Conservation (phyloP, 2,888 invertebrate species). For the Drosophila lutescens region DNA sequence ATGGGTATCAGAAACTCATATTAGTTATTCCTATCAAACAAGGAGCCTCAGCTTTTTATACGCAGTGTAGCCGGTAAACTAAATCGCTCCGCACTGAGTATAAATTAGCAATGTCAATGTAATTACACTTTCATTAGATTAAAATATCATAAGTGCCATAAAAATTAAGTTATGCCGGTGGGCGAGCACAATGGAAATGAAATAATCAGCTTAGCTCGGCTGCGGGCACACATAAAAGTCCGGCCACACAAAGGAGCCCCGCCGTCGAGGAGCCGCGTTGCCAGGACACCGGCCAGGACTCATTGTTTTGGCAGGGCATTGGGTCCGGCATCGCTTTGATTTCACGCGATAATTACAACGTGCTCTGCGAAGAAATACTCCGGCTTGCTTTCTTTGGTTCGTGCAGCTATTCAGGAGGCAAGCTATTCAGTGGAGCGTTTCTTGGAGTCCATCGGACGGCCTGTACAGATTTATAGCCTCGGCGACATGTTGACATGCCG, state of each 20-base stretch:
- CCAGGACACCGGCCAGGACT: constrained; percentile 34
- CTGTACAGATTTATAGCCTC: constrained; percentile 70
- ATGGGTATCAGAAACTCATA: neutral
- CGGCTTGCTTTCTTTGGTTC: constrained; percentile 29
- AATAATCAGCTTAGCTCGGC: constrained; percentile 53
- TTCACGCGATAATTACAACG: constrained; percentile 78
- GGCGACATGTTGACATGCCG: constrained; percentile 76
- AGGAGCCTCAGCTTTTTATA: neutral
- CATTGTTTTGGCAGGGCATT: constrained; percentile 39
- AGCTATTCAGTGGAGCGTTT: constrained; percentile 57
- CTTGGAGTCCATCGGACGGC: constrained; percentile 34
- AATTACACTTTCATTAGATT: constrained; percentile 55
- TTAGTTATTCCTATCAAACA: neutral
- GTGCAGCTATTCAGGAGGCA: constrained; percentile 70
- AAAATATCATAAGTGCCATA: constrained; percentile 53
- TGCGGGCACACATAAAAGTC: constrained; percentile 29
- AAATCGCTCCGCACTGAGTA: constrained; percentile 12
- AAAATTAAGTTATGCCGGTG: constrained; percentile 50
- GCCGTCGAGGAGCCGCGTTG: constrained; percentile 16
- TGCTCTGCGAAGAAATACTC: constrained; percentile 42
- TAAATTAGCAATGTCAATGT: constrained; percentile 50
- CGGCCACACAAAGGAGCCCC: constrained; percentile 25
- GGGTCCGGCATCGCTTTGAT: constrained; percentile 64
- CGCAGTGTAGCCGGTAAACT: neutral
- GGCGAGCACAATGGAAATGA: constrained; percentile 50